A percentile compares a stretch with the other conserved stretches of the same genome.
These are phyloP conservation scores for Tetheella fluctuosa DNA, from an alignment of 2,888 invertebrate genomes.

Conservation along the genomic window DNA sequence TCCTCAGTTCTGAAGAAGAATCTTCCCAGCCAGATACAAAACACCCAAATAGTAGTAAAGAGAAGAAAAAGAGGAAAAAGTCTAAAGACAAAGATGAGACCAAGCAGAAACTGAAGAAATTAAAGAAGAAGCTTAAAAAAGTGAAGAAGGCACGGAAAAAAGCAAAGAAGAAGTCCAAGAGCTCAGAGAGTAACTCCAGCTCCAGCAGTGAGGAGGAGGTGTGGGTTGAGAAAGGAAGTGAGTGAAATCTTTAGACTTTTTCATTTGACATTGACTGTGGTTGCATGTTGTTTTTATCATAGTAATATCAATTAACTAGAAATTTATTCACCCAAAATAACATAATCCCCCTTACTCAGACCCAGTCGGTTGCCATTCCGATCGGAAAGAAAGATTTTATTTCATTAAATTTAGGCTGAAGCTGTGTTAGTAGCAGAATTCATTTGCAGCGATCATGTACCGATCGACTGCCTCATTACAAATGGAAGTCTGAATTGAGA, in stretches of 20 bases:
- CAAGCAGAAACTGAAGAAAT: slow-evolving; percentile 83
- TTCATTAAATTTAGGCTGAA: no score
- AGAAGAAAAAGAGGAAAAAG: slow-evolving; percentile 77
- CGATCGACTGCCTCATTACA: no score
- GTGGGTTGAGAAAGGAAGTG: slow-evolving; percentile 88
- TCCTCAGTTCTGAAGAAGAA: slow-evolving; percentile 77
- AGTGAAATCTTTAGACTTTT: slow-evolving; percentile 40
- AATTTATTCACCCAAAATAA: no score
- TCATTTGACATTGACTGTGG: neutral
- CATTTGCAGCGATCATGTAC: no score
- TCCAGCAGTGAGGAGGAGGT: slow-evolving; percentile 79
- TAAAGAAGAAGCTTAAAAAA: slow-evolving; percentile 80
- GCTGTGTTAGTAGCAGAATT: no score
- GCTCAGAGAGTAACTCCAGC: slow-evolving; percentile 67
- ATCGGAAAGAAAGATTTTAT: no score
- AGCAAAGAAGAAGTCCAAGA: slow-evolving; percentile 72
- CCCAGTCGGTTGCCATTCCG: no score
- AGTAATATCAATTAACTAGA: no score
- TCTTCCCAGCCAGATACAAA: slow-evolving; percentile 55
- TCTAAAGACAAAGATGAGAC: slow-evolving; percentile 78
- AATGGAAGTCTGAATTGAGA: no score
- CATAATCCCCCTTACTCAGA: no score
- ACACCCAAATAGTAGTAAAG: slow-evolving; percentile 60
- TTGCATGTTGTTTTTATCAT: no score
- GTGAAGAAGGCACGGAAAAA: slow-evolving; percentile 82